phyloP scores from a whole-genome alignment of 2,113 vertebrate genomes.

The Daubentonia madagascariensis region DNA sequence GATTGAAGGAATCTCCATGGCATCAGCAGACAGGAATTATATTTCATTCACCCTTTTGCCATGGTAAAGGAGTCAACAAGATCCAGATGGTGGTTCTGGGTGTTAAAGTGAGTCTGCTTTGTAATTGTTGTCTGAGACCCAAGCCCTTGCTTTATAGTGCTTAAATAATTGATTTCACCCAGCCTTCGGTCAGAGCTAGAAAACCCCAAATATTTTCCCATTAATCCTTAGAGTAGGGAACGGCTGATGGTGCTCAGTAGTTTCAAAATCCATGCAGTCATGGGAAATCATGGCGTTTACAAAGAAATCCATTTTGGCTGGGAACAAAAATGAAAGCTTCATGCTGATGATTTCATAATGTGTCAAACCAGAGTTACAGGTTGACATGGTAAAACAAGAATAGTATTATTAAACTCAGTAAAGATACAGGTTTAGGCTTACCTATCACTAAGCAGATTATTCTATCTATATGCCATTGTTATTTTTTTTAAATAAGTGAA shows the following conservation, averaged over 20 bases:
- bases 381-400: neutral
- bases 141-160: constrained; percentile 78
- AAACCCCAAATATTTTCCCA: constrained; percentile 69
- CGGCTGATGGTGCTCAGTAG: constrained; percentile 43
- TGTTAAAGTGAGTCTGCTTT: constrained; percentile 80
- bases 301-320: constrained; percentile 39
- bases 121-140: constrained; percentile 78
- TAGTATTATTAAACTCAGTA: neutral
- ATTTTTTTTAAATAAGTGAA: neutral
- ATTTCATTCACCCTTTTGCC: constrained; percentile 82
- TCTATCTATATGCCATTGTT: neutral
- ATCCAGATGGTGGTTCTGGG: constrained; percentile 84
- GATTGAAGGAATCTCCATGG: constrained; percentile 76
- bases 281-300: constrained; percentile 55
- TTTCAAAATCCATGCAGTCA: constrained; percentile 66
- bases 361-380: neutral
- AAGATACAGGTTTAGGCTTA: neutral
- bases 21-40: constrained; percentile 82
- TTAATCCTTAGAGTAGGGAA: constrained; percentile 66
- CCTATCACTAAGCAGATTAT: neutral
- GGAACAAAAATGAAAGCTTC: neutral
- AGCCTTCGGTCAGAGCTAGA: constrained; percentile 70
- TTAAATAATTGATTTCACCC: constrained; percentile 86
- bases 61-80: constrained; percentile 79
- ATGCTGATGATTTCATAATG: constrained; percentile 31